These are phyloP conservation scores for Tetragonisca angustula DNA, from an alignment of 2,888 invertebrate species.

Conservation along the genomic window DNA sequence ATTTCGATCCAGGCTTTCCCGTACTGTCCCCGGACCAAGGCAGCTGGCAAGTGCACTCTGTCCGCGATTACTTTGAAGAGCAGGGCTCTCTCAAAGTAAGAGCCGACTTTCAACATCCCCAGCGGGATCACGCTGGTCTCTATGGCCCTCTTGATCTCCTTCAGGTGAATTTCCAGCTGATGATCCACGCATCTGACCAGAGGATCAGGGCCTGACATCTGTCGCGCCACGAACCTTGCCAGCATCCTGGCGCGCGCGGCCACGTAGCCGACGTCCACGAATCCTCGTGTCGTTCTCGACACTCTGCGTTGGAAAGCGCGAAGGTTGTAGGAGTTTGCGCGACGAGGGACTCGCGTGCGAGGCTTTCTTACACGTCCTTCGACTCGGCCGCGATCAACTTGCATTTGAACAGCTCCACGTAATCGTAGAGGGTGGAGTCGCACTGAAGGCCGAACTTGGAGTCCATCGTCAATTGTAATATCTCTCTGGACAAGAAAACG, in stretches of 20 bases:
- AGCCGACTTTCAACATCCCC: constrained; percentile 86
- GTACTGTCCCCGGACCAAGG: constrained; percentile 86
- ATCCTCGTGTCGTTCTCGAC: constrained; percentile 14
- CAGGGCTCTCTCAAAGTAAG: constrained; percentile 87
- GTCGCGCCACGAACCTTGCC: constrained; percentile 78
- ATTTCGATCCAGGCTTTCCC: constrained; percentile 88
- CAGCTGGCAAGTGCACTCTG: constrained; percentile 87
- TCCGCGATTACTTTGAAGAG: constrained; percentile 89
- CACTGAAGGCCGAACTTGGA: constrained; percentile 74
- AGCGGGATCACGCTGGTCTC: constrained; percentile 86
- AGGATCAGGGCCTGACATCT: constrained; percentile 76
- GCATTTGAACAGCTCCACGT: constrained; percentile 71
- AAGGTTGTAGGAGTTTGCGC: too few species aligned
- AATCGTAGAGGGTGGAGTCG: constrained; percentile 73
- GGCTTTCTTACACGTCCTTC: constrained; percentile 41
- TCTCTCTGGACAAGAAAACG: constrained; percentile 56
- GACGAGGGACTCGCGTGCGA: background rate
- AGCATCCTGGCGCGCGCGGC: constrained; percentile 73
- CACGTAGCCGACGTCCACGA: constrained; percentile 69
- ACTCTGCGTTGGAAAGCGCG: background rate
- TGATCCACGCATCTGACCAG: constrained; percentile 72
- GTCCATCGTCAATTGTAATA: constrained; percentile 63
- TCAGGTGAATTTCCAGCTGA: constrained; percentile 78
- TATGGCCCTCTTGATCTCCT: constrained; percentile 75
- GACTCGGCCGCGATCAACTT: constrained; percentile 67